Evolutionary conservation across 2,113 vertebrate genomes (phyloP).

Genomic region (Dromaius novaehollandiae): DNA sequence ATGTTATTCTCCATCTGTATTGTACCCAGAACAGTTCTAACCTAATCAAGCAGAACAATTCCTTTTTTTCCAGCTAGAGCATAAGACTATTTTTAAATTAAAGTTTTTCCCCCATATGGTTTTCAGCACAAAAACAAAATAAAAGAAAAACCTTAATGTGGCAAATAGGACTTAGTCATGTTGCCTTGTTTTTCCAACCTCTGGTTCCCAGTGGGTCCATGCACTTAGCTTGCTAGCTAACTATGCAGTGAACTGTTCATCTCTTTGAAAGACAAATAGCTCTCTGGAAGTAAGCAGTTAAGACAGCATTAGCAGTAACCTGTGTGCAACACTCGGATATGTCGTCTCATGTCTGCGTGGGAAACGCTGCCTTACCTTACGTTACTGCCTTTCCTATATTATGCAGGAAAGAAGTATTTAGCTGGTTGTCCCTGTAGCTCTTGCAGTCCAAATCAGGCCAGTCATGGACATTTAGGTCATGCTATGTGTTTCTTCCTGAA

Average conservation of each 20-base stretch:
- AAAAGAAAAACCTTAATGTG: background rate
- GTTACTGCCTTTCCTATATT: background rate
- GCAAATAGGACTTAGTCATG: background rate
- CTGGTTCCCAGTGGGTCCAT: background rate
- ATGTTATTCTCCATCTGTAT: background rate
- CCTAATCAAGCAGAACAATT: background rate
- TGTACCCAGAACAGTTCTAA: background rate
- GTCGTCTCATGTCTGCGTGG: background rate
- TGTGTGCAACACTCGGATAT: background rate
- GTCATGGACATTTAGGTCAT: background rate
- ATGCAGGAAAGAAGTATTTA: background rate
- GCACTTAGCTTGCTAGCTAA: background rate
- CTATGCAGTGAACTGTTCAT: constrained; percentile 11
- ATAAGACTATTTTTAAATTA: background rate
- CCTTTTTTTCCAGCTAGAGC: background rate
- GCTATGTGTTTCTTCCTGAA: background rate
- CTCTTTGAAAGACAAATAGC: background rate
- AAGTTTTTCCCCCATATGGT: background rate
- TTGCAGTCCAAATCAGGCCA: background rate
- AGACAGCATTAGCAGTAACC: constrained; percentile 46
- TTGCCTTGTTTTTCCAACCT: background rate
- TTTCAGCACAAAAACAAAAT: background rate
- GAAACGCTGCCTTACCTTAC: constrained; percentile 28
- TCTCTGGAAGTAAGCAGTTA: constrained; percentile 27
- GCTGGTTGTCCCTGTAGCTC: background rate